A percentile compares a stretch with the other conserved stretches of the same genome.
Conservation (phyloP, 2,113 vertebrate species). For the Paramormyrops kingsleyae region DNA sequence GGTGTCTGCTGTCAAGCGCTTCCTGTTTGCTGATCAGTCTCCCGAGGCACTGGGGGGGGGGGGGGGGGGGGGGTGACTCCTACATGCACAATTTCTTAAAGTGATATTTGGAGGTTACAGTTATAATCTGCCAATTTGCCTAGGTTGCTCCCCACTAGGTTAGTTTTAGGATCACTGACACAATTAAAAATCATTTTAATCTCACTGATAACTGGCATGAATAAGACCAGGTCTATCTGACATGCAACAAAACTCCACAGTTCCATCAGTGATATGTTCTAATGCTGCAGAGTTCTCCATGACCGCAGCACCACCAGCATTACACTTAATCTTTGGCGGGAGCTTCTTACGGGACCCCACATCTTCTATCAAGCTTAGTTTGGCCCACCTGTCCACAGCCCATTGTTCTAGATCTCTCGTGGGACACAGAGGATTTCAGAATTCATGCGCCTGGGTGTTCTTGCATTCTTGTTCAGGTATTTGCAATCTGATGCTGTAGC, state of each 20-base stretch:
- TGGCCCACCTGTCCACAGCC: not conserved
- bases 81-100: not conserved
- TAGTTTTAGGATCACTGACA: not conserved
- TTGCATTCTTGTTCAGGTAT: not conserved
- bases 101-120: not conserved
- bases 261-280: not conserved
- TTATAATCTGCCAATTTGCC: not conserved
- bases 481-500: not conserved
- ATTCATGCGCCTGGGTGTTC: not conserved
- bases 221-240: not conserved
- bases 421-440: not conserved
- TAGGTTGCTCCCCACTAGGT: too few relatives aligned
- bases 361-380: not conserved
- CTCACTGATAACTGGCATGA: not conserved
- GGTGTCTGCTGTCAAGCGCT: not conserved
- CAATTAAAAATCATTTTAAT: not conserved
- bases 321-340: not conserved
- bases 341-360: not conserved
- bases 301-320: not conserved
- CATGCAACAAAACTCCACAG: not conserved
- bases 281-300: not conserved
- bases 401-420: not conserved
- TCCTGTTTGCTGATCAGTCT: not conserved
- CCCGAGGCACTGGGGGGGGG: not conserved
- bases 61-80: not conserved